Percentiles rank a stretch among this genome's conserved stretches.
Conservation (phyloP, 2,888 invertebrate genomes). For the Polyommatus iphigenia region DNA sequence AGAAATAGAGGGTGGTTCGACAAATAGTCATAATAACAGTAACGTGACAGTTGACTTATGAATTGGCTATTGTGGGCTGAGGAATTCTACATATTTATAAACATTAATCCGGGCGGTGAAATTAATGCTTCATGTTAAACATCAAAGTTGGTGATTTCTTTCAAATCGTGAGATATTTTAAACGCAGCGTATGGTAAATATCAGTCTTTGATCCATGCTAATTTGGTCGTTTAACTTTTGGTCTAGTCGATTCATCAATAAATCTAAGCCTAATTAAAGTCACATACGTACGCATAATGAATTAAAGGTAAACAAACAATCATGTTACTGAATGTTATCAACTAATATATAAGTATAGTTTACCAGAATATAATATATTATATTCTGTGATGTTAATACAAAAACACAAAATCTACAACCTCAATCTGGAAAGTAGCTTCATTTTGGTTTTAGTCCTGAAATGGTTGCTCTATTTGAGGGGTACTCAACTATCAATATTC, state of each 20-base stretch:
- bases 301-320: no score
- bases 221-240: background rate
- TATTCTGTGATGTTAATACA: no score
- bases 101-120: constrained; percentile 19
- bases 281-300: no score
- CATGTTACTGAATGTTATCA: background rate
- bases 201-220: background rate
- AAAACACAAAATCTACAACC: background rate
- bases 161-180: background rate
- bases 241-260: background rate
- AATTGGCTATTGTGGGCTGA: constrained; percentile 36
- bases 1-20: constrained; percentile 48
- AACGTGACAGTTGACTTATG: constrained; percentile 52
- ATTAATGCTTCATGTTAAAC: background rate
- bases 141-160: constrained; percentile 5
- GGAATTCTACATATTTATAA: constrained; percentile 16
- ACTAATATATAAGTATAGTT: no score
- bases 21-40: constrained; percentile 62
- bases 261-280: no score
- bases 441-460: background rate
- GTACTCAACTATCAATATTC: background rate
- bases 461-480: background rate
- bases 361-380: no score
- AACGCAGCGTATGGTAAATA: background rate
- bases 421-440: background rate